Evolutionary conservation across 2,113 vertebrate genomes (phyloP).

Genomic region (Alligator sinensis): DNA sequence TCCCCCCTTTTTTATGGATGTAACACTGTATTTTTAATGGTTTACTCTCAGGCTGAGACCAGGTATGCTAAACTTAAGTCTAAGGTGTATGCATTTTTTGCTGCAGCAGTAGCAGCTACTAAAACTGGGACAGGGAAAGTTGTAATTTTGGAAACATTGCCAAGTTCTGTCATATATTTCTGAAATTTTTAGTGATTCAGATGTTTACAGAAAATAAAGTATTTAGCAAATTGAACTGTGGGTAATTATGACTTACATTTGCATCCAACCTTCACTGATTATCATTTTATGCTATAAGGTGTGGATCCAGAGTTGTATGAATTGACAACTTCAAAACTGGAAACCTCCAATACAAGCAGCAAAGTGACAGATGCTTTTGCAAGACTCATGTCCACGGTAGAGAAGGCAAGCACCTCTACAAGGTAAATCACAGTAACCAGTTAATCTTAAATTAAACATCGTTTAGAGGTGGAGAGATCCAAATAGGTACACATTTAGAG

Average conservation of each 20-base stretch:
- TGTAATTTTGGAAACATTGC: not conserved
- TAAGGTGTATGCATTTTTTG: not conserved
- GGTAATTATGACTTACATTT: slow-evolving; percentile 20
- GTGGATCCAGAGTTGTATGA: slow-evolving; percentile 98
- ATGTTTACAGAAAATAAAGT: slow-evolving; percentile 81
- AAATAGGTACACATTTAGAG: not conserved
- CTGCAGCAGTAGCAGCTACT: not conserved
- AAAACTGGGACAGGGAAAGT: not conserved
- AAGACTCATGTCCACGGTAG: slow-evolving; percentile 96
- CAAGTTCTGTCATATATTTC: slow-evolving; percentile 21
- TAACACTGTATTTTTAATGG: not conserved
- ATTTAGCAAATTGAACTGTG: slow-evolving; percentile 66
- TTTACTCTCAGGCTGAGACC: slow-evolving; percentile 21
- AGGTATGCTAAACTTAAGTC: slow-evolving; percentile 42
- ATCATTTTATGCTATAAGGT: slow-evolving; percentile 85
- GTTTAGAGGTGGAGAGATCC: rapidly evolving
- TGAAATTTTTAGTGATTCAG: slow-evolving; percentile 74
- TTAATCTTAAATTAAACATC: not conserved
- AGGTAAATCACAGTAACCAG: slow-evolving; percentile 77
- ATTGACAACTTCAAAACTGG: slow-evolving; percentile 95
- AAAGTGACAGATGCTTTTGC: slow-evolving; percentile 93
- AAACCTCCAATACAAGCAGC: slow-evolving; percentile 80
- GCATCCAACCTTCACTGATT: slow-evolving; percentile 78
- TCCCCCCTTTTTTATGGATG: not conserved
- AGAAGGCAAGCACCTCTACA: slow-evolving; percentile 96